Evolutionary conservation across 2,888 invertebrate species (phyloP), one percentile per base, ranked within the genome.

Genomic region (Abrostola triplasia): DNA sequence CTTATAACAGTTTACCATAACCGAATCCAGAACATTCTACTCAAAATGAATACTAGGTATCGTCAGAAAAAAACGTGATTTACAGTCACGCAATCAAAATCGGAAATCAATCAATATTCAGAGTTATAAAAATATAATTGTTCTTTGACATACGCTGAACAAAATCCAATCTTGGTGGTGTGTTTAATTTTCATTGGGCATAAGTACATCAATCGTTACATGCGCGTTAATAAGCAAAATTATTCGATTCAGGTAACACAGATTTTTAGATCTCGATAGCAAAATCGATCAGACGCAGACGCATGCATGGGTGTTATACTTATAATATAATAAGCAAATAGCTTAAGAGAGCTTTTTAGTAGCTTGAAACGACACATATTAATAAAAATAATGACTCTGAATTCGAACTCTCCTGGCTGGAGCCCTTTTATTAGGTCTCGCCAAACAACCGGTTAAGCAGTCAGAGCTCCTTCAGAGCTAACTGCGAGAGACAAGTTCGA

Each of bases 121-220:
- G 0, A 10, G 52, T 10, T 56, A 40, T 59, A 49, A 49, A 70
- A 44, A 49, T 12, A n/a, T 72, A 24, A 61, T 56, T 67, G 48
- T 51, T 6, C 36, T 55, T 61, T 54, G 37, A 58, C 12, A 51
- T 49, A 36, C 13, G 7, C 6, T 36, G 41, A 12, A 42, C 53
- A 38, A 47, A 66, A 60, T 67, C 59, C n/a, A 67, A 73, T 73
- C 52, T 53, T 38, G 48, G 36, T 10, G 52, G 48, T 9, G 44
- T 67, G 55, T 61, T 61, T 55, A 24, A 55, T 49, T 59, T 47
- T 38, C 0, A 12, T 41, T 53, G 40, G 12, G 11, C 44, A 11
- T 42, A n/a, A 9, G 44, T 24, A 13, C 44, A 40, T 42, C 41
- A 42, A n/a, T 35, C 6, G 40, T 41, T 24, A 37, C 12, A 41